Evolutionary conservation across 2,888 invertebrate species (phyloP).

Genomic region (Danaus chrysippus): DNA sequence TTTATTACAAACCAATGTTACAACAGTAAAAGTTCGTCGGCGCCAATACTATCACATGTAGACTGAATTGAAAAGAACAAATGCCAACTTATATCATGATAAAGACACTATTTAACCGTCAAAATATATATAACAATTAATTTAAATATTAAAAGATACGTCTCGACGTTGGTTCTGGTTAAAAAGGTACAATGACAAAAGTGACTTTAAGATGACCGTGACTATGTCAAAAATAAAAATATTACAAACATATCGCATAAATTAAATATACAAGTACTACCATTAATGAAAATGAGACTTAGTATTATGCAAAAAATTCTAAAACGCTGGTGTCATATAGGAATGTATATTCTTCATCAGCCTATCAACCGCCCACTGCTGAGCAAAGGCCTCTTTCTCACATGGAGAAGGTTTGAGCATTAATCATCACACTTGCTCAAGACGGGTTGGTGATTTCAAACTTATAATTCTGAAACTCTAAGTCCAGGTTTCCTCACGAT

Average conservation of each 20-base stretch:
- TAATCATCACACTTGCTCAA: too few species aligned
- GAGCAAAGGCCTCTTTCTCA: too few species aligned
- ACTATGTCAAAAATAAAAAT: conserved; percentile 48
- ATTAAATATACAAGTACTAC: conserved; percentile 15
- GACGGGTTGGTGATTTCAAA: too few species aligned
- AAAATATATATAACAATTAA: conserved; percentile 35
- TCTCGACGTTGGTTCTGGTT: conserved; percentile 46
- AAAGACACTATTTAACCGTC: conserved; percentile 21
- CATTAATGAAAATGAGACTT: too few species aligned
- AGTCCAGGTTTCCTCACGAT: too few species aligned
- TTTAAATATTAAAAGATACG: conserved; percentile 54
- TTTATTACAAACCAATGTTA: conserved; percentile 66
- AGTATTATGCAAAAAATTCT: too few species aligned
- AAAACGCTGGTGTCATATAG: conserved; percentile 18
- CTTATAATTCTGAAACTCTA: too few species aligned
- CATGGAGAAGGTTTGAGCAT: too few species aligned
- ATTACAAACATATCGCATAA: conserved; percentile 49
- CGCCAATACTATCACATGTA: conserved; percentile 24
- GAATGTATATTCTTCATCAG: conserved; percentile 29
- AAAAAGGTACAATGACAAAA: conserved; percentile 56
- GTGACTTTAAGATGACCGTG: conserved; percentile 48
- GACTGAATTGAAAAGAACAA: conserved; percentile 12
- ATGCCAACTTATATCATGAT: conserved; percentile 19
- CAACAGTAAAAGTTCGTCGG: conserved; percentile 54
- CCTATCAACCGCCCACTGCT: too few species aligned